A percentile compares a stretch with the other conserved stretches of the same genome.
phyloP scores from a whole-genome alignment of 2,888 invertebrate genomes.

The Stictocephala bisonia region DNA sequence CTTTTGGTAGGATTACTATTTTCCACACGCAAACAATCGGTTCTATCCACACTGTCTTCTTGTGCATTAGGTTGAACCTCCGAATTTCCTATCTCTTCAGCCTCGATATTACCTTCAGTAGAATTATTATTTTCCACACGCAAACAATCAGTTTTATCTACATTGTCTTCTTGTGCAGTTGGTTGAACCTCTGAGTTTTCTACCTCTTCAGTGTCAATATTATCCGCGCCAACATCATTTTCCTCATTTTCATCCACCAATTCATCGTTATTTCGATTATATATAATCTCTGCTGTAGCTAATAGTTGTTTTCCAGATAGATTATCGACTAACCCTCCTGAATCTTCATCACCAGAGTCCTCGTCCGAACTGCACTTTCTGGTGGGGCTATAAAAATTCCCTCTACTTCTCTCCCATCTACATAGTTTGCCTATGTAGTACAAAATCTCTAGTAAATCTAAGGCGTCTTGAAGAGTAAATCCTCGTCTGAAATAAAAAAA shows the following conservation, averaged over 20 bases:
- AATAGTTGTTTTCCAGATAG: slow-evolving; percentile 47
- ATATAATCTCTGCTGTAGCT: slow-evolving; percentile 44
- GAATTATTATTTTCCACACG: slow-evolving; percentile 12
- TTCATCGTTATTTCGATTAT: slow-evolving; percentile 24
- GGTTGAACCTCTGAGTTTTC: not conserved
- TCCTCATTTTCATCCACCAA: slow-evolving; percentile 1
- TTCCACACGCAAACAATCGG: not conserved
- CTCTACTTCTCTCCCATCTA: slow-evolving; percentile 29
- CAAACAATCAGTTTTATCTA: not conserved
- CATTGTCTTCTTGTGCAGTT: not conserved
- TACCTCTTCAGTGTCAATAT: not conserved
- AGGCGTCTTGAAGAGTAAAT: slow-evolving; percentile 49
- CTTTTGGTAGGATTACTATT: slow-evolving; percentile 18
- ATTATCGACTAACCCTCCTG: slow-evolving; percentile 43
- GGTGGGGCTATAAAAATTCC: slow-evolving; percentile 46
- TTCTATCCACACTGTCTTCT: not conserved
- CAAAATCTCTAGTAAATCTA: slow-evolving; percentile 46
- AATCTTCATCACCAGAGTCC: slow-evolving; percentile 49
- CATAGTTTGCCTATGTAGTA: slow-evolving; percentile 21
- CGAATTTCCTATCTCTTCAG: not conserved
- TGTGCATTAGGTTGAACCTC: not conserved
- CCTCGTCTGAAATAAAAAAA: slow-evolving; percentile 39
- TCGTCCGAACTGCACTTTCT: slow-evolving; percentile 43
- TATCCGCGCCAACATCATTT: slow-evolving; percentile 8
- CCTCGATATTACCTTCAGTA: no score